A percentile compares a stretch with the other conserved stretches of the same genome.
phyloP scores from a whole-genome alignment of 2,888 invertebrate species.

The Cantharis flavilabris region DNA sequence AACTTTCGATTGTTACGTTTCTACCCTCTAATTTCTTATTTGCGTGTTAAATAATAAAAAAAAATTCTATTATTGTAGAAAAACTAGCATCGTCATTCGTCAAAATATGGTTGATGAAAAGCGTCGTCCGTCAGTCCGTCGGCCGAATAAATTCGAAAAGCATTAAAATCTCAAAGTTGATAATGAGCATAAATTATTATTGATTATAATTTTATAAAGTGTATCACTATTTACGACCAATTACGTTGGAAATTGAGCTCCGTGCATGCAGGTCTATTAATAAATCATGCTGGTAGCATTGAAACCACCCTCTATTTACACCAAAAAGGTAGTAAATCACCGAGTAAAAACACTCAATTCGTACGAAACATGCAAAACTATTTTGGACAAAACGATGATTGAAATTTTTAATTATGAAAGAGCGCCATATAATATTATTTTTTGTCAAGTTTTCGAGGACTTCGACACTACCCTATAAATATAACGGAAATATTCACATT shows the following conservation, averaged over 20 bases:
- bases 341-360: neutral
- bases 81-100: neutral
- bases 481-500: neutral
- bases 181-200: constrained; percentile 21
- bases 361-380: neutral
- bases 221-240: constrained; percentile 43
- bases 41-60: constrained; percentile 3
- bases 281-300: constrained; percentile 40
- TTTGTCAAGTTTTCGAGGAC: neutral
- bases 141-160: neutral
- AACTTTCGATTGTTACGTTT: constrained; percentile 1
- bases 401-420: neutral
- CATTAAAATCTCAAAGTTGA: neutral
- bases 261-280: constrained; percentile 36
- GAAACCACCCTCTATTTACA: constrained; percentile 35
- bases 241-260: constrained; percentile 43
- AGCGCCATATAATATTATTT: neutral
- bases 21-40: constrained; percentile 16
- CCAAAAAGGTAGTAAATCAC: constrained; percentile 29
- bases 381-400: neutral
- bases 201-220: constrained; percentile 29
- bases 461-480: neutral
- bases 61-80: neutral
- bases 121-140: neutral
- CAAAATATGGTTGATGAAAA: neutral